Evolutionary conservation across 2,797 vertebrate species (phyloP).

Genomic region (Chaenodraco wilsoni): DNA sequence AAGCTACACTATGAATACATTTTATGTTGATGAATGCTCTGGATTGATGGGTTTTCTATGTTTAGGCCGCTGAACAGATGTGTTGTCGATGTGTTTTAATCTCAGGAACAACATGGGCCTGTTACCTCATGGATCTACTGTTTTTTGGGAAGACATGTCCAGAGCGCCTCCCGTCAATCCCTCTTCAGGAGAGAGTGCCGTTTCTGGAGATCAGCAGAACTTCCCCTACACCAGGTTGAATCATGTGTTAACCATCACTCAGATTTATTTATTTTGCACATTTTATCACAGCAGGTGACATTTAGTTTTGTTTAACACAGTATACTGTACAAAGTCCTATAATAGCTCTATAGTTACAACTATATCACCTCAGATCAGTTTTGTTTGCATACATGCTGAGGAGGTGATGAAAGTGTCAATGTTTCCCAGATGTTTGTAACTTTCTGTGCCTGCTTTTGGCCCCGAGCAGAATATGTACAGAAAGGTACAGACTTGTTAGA

Average conservation of each 20-base stretch:
- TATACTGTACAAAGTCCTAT: too few species aligned
- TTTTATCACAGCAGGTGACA: too few species aligned
- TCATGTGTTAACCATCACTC: too few species aligned
- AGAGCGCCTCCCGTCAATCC: slow-evolving; percentile 60
- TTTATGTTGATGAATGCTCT: background rate
- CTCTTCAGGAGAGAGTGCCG: slow-evolving; percentile 71
- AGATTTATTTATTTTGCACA: too few species aligned
- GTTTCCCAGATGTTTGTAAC: background rate
- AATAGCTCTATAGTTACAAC: too few species aligned
- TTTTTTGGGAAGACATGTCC: slow-evolving; percentile 66
- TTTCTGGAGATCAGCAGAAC: slow-evolving; percentile 60
- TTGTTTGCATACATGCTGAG: background rate
- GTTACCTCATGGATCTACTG: slow-evolving; percentile 74
- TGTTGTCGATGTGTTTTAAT: background rate
- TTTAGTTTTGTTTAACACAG: too few species aligned
- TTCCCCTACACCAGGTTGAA: slow-evolving; percentile 50
- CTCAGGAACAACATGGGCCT: slow-evolving; percentile 78
- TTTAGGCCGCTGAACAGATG: background rate
- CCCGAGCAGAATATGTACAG: background rate
- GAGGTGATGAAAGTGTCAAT: background rate
- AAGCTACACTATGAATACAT: background rate
- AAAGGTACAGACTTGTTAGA: slow-evolving; percentile 74
- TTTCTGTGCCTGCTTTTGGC: too few species aligned
- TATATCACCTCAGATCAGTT: too few species aligned
- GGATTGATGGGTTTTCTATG: background rate